phyloP scores from a whole-genome alignment of 2,888 invertebrate species.

The Piscicola geometra region DNA sequence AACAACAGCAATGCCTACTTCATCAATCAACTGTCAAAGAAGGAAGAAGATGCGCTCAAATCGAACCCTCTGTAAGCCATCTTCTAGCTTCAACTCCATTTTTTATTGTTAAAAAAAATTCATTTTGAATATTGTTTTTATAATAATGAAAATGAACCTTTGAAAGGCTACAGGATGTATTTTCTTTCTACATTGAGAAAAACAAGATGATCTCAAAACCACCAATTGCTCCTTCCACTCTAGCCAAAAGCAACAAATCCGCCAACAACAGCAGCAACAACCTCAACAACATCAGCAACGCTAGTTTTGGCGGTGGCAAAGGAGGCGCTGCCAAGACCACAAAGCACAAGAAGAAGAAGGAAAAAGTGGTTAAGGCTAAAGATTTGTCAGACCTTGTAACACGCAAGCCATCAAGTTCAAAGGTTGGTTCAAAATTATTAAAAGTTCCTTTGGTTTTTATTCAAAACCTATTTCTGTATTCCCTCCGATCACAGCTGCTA shows the following conservation, averaged over 20 bases:
- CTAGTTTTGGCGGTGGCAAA: too few relatives aligned
- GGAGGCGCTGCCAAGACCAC: background rate
- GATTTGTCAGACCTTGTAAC: conserved; percentile 91
- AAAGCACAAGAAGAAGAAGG: conserved; percentile 45
- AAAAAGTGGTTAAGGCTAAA: conserved; percentile 74
- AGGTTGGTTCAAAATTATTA: conserved; percentile 46
- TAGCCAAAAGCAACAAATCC: conserved; percentile 1
- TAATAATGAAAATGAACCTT: background rate
- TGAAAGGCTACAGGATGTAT: conserved; percentile 24
- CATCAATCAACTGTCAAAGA: conserved; percentile 3
- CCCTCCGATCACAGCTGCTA: too few relatives aligned
- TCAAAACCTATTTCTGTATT: too few relatives aligned
- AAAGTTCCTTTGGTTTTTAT: too few relatives aligned
- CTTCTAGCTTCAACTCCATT: too few relatives aligned
- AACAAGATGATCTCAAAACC: background rate
- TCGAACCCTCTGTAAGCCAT: conserved; percentile 19
- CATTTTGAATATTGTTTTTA: background rate
- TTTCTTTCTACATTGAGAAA: conserved; percentile 28
- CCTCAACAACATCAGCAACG: conserved; percentile 8
- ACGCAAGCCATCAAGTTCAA: conserved; percentile 87
- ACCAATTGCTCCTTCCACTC: background rate
- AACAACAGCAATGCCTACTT: too few relatives aligned
- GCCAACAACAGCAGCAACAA: background rate
- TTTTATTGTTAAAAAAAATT: too few relatives aligned
- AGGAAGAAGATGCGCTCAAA: conserved; percentile 24